Conservation (phyloP, 2,113 vertebrate genomes). For the Sorex araneus region DNA sequence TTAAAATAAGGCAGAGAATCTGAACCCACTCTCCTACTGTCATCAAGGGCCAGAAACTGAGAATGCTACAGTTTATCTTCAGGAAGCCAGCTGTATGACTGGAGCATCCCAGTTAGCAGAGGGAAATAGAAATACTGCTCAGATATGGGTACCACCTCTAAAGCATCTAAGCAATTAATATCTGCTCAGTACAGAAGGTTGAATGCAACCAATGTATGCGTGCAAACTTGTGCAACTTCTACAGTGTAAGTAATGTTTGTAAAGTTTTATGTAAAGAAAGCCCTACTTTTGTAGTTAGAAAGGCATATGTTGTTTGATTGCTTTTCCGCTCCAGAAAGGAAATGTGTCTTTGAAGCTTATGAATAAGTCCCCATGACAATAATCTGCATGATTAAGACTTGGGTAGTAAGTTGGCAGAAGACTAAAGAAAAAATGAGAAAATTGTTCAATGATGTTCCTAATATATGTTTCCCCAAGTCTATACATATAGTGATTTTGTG, state of each 20-base stretch:
- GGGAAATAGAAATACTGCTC: neutral
- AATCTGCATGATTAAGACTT: neutral
- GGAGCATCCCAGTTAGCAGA: neutral
- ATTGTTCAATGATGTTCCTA: neutral
- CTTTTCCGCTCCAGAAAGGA: neutral
- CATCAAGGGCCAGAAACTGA: neutral
- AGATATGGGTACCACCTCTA: slow-evolving; percentile 49
- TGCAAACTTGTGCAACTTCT: slow-evolving; percentile 82
- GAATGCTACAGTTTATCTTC: neutral
- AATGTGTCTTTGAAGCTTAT: neutral
- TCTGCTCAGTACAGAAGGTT: slow-evolving; percentile 78
- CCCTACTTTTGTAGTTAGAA: slow-evolving; percentile 85
- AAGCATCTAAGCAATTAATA: slow-evolving; percentile 51
- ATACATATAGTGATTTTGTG: neutral
- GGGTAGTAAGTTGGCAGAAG: neutral
- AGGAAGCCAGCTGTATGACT: neutral
- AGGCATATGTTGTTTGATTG: slow-evolving; percentile 66
- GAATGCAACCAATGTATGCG: slow-evolving; percentile 81
- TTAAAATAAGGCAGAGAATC: neutral
- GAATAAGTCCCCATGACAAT: neutral
- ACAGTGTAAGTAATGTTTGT: slow-evolving; percentile 81
- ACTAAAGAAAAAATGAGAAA: slow-evolving; percentile 12
- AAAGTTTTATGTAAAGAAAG: slow-evolving; percentile 81
- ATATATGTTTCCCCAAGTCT: neutral
- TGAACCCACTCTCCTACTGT: slow-evolving; percentile 65